A percentile compares a stretch with the other conserved stretches of the same genome.
These are phyloP conservation scores for Brachynemurus nebulosus DNA, from an alignment of 2,888 invertebrate species.

Conservation along the genomic window DNA sequence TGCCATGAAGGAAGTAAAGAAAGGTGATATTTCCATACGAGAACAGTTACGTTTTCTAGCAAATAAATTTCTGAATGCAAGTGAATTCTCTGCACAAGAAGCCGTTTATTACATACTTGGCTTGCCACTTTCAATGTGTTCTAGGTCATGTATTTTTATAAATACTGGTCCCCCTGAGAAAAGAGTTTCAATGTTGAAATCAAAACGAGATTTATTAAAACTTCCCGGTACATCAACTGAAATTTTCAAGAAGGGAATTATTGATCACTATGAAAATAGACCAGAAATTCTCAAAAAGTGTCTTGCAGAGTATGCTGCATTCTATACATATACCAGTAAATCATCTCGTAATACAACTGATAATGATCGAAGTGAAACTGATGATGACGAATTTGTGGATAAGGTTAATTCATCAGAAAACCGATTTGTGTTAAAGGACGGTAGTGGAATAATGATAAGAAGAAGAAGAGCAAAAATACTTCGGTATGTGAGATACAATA, in stretches of 20 bases:
- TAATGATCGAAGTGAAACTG: neutral
- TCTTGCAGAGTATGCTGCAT: neutral
- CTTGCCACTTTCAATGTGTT: conserved; percentile 6
- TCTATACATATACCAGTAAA: neutral
- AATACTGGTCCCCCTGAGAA: conserved; percentile 1
- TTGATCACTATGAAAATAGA: neutral
- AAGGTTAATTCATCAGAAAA: neutral
- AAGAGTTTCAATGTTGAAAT: neutral
- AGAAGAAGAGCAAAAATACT: neutral
- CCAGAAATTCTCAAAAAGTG: neutral
- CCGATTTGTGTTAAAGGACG: neutral
- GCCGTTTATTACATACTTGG: conserved; percentile 17
- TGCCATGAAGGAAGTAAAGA: conserved; percentile 18
- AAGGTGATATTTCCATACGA: conserved; percentile 18
- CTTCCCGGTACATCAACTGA: neutral
- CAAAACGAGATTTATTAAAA: neutral
- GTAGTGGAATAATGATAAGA: neutral
- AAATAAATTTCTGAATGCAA: conserved; percentile 15
- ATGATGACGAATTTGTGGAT: neutral
- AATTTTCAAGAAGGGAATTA: neutral
- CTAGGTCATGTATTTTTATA: neutral
- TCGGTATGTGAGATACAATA: neutral
- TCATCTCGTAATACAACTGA: too few relatives aligned
- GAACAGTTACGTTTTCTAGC: conserved; percentile 17
- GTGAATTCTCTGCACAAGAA: conserved; percentile 18